These are phyloP conservation scores for Anarsia innoxiella DNA, from an alignment of 2,888 invertebrate species.

Conservation along the genomic window DNA sequence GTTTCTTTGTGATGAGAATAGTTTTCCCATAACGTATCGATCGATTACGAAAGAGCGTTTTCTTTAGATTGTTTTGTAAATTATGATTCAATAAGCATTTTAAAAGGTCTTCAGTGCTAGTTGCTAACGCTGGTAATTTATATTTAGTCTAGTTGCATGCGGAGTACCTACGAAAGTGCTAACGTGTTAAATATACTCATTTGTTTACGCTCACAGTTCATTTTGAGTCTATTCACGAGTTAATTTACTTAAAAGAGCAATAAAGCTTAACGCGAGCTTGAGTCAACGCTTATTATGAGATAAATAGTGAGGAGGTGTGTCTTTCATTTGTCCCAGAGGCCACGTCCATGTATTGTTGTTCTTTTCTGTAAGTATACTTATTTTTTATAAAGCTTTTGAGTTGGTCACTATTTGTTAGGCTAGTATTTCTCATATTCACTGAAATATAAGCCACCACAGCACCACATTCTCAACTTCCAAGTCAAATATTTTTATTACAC, in stretches of 20 bases:
- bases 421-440: too few relatives aligned
- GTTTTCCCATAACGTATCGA: constrained; percentile 62
- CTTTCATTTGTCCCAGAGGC: constrained; percentile 37
- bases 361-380: constrained; percentile 64
- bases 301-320: constrained; percentile 33
- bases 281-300: constrained; percentile 33
- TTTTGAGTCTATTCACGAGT: constrained; percentile 25
- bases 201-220: constrained; percentile 42
- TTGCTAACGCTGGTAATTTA: constrained; percentile 22
- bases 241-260: constrained; percentile 31
- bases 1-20: constrained; percentile 68
- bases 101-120: constrained; percentile 21
- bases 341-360: constrained; percentile 75
- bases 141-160: constrained; percentile 7
- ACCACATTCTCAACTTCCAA: too few relatives aligned
- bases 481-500: too few relatives aligned
- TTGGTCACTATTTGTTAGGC: too few relatives aligned
- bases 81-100: constrained; percentile 18
- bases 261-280: constrained; percentile 28
- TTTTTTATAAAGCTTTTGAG: too few relatives aligned
- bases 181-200: constrained; percentile 36
- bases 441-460: too few relatives aligned
- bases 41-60: constrained; percentile 70
- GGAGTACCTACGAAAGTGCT: constrained; percentile 23
- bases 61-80: constrained; percentile 36